Percentiles rank a stretch among this genome's conserved stretches.
Evolutionary conservation across 2,113 vertebrate species (phyloP).

Genomic region (Nymphicus hollandicus): DNA sequence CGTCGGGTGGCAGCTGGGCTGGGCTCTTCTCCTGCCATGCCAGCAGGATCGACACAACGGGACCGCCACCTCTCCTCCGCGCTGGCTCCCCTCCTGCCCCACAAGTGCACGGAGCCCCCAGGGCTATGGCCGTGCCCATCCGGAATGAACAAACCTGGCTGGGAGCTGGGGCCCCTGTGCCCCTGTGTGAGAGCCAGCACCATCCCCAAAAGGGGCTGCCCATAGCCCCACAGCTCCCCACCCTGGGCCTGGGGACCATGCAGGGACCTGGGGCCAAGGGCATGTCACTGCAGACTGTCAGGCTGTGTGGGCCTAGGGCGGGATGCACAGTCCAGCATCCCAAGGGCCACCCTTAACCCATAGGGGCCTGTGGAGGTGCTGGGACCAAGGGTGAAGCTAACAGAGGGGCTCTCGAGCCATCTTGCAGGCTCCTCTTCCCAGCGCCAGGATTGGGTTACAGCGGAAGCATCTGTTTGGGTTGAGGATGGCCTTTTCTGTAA

Average conservation of each 20-base stretch:
- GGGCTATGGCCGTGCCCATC: rapidly evolving
- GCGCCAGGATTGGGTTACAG: neutral
- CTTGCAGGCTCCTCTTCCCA: neutral
- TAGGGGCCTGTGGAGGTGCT: neutral
- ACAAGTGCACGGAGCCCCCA: rapidly evolving
- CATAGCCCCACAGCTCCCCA: neutral
- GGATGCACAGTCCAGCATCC: neutral
- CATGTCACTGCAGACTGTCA: neutral
- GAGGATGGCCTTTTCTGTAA: neutral
- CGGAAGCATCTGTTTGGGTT: neutral
- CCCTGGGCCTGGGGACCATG: rapidly evolving
- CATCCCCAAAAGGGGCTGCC: neutral
- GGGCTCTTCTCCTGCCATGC: neutral
- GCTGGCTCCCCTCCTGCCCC: neutral
- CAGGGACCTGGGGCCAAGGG: neutral
- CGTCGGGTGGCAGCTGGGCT: neutral
- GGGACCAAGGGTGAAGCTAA: neutral
- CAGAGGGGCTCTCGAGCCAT: neutral
- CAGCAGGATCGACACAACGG: rapidly evolving
- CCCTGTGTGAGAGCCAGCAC: rapidly evolving
- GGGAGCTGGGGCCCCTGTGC: neutral
- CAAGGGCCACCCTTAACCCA: neutral
- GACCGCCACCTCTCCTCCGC: neutral
- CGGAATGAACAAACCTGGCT: rapidly evolving
- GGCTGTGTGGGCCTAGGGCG: neutral